phyloP scores from a whole-genome alignment of 37 sponge, comb jelly and placozoan genomes.

The Cliona cf. orientalis region DNA sequence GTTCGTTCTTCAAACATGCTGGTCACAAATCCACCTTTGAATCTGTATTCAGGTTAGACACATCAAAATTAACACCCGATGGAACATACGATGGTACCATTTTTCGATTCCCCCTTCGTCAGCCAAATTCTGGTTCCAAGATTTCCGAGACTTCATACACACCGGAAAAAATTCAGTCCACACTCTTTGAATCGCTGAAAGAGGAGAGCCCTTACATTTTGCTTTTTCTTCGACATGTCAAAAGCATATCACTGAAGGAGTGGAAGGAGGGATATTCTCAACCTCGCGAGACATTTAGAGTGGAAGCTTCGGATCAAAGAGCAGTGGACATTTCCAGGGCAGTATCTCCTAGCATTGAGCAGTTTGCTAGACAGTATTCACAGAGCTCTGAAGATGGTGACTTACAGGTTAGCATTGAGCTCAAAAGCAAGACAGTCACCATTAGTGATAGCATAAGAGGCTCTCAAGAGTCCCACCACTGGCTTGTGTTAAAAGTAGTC shows the following conservation, averaged over 20 bases:
- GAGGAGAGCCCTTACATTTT: conserved; percentile 54
- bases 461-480: conserved; percentile 21
- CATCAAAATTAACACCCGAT: no score
- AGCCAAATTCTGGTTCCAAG: conserved; percentile 28
- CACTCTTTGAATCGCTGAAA: conserved; percentile 50
- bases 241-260: conserved; percentile 40
- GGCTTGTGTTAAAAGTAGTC: conserved; percentile 64
- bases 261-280: background rate
- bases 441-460: no score
- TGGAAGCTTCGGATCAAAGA: no score
- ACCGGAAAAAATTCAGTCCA: conserved; percentile 26
- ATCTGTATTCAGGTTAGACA: conserved; percentile 32
- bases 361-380: no score
- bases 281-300: no score
- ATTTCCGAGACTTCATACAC: conserved; percentile 30
- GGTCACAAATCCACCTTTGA: conserved; percentile 43
- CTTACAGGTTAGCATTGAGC: no score
- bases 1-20: conserved; percentile 22
- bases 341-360: no score
- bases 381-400: no score
- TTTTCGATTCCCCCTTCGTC: conserved; percentile 82
- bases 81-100: conserved; percentile 58
- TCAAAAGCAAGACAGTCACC: no score
- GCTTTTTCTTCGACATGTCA: conserved; percentile 67
- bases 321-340: no score